Conservation (phyloP, 2,113 vertebrate species). For the Oreamnos americanus region DNA sequence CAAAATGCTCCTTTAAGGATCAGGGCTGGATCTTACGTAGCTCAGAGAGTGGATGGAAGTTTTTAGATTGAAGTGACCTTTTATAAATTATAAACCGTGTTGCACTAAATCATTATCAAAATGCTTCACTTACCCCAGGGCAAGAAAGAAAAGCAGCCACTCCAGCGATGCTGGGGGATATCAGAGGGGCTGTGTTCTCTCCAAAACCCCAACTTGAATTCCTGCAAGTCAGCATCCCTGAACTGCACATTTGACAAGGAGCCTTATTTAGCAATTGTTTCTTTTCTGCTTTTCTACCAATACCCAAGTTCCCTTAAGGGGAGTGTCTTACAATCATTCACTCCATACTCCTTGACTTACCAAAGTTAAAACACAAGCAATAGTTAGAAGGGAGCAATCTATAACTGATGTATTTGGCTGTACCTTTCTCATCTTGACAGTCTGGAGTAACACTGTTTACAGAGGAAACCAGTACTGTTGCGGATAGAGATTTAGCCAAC, state of each 20-base stretch:
- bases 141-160: neutral
- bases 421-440: neutral
- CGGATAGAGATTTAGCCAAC: neutral
- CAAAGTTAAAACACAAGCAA: neutral
- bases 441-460: neutral
- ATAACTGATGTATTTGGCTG: neutral
- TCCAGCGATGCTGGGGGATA: neutral
- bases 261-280: neutral
- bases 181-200: neutral
- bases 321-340: neutral
- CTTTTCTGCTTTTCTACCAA: neutral
- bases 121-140: neutral
- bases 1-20: neutral
- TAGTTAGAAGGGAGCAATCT: neutral
- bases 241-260: neutral
- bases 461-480: neutral
- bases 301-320: neutral
- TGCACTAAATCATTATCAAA: neutral
- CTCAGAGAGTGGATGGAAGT: neutral
- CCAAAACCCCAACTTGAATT: neutral
- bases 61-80: neutral
- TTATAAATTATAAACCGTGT: neutral
- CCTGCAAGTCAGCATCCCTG: neutral
- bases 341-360: neutral
- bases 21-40: neutral